Percentiles rank a stretch among this genome's conserved stretches.
phyloP scores from a whole-genome alignment of 2,888 invertebrate genomes.

The Spialia ferax region DNA sequence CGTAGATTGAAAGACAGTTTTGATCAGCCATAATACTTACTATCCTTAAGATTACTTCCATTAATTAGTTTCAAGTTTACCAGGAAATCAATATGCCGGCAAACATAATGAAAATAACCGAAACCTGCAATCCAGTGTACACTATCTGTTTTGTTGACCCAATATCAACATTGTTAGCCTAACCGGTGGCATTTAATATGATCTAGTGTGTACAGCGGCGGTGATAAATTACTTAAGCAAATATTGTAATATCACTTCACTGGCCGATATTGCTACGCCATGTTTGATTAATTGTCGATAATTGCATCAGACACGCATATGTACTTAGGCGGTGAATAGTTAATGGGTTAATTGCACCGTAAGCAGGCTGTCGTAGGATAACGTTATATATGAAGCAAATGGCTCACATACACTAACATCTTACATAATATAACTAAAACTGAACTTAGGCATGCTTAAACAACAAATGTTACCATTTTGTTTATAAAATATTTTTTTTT shows the following conservation, averaged over 20 bases:
- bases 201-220: conserved; percentile 36
- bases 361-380: neutral
- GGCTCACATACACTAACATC: too few species aligned
- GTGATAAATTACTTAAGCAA: conserved; percentile 39
- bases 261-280: conserved; percentile 33
- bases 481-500: too few species aligned
- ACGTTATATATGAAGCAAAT: neutral
- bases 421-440: too few species aligned
- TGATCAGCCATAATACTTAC: too few species aligned
- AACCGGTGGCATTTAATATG: conserved; percentile 39
- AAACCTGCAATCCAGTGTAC: conserved; percentile 30
- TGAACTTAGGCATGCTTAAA: too few species aligned
- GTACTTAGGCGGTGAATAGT: conserved; percentile 56
- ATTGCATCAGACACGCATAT: conserved; percentile 55
- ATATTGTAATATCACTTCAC: conserved; percentile 39
- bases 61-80: neutral
- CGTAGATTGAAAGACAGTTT: too few species aligned
- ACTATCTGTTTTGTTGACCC: conserved; percentile 39
- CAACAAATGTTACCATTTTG: too few species aligned
- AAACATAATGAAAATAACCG: neutral
- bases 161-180: conserved; percentile 39
- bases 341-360: conserved; percentile 45
- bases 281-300: conserved; percentile 60
- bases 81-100: neutral
- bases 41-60: too few species aligned